Percentiles rank a stretch among this genome's conserved stretches.
Evolutionary conservation across 1,140 invertebrate genomes (phyloP).

Genomic region (Chironomus striatipennis): DNA sequence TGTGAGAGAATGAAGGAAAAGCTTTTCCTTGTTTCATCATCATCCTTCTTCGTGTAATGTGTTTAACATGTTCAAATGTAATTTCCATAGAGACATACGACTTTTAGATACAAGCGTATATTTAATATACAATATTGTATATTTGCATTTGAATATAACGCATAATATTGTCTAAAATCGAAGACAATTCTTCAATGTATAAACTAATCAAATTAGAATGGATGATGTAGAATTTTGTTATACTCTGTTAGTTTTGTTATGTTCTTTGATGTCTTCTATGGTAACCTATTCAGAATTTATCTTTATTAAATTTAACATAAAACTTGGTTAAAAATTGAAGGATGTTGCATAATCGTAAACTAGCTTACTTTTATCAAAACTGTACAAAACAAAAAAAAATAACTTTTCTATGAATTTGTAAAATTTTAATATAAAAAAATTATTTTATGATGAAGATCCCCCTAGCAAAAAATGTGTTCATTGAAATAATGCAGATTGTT

Average conservation of each 20-base stretch:
- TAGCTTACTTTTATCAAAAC: no score
- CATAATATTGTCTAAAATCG: not conserved
- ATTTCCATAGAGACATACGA: not conserved
- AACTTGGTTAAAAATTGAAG: no score
- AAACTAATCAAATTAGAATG: not conserved
- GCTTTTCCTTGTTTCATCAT: constrained; percentile 6
- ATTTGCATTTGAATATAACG: not conserved
- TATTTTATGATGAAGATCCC: no score
- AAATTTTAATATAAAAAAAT: no score
- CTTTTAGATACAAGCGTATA: not conserved
- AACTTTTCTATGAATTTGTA: no score
- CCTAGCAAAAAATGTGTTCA: no score
- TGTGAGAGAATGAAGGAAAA: not conserved
- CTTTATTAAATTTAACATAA: no score
- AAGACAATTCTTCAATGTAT: not conserved
- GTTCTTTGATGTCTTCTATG: no score
- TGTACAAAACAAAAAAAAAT: no score
- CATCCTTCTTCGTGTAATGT: constrained; percentile 8
- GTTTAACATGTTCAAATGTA: constrained; percentile 14
- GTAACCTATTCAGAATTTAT: no score
- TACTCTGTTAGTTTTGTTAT: not conserved
- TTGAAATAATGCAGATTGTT: no score
- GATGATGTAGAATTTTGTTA: not conserved
- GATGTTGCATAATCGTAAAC: no score
- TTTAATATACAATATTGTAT: not conserved